Evolutionary conservation across 2,888 invertebrate genomes (phyloP).

Genomic region (Notodonta ziczac): DNA sequence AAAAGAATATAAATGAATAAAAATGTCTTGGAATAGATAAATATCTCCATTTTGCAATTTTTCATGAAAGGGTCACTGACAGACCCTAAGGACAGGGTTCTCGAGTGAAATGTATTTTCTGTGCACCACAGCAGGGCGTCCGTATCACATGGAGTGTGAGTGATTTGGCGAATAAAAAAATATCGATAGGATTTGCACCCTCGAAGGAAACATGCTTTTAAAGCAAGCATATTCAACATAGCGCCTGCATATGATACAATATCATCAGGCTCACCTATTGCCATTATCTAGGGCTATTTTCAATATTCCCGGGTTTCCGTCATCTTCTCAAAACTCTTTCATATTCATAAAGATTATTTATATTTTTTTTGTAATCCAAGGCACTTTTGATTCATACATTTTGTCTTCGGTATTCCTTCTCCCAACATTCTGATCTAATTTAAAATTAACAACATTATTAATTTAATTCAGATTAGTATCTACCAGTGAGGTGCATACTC

Average conservation of each 20-base stretch:
- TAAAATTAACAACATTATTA: background rate
- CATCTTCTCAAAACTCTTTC: too few species aligned
- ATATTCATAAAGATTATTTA: too few species aligned
- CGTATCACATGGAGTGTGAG: slow-evolving; percentile 26
- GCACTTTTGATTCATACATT: too few species aligned
- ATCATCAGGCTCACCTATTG: too few species aligned
- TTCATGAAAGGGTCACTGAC: background rate
- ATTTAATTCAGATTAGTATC: background rate
- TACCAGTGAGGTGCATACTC: background rate
- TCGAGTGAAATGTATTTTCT: slow-evolving; percentile 43
- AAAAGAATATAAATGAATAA: too few species aligned
- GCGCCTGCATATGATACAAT: too few species aligned
- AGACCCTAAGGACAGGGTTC: background rate
- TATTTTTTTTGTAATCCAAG: too few species aligned
- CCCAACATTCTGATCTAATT: background rate
- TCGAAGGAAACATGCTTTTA: background rate
- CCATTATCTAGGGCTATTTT: too few species aligned
- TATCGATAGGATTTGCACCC: slow-evolving; percentile 18
- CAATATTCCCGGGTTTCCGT: too few species aligned
- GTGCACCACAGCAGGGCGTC: slow-evolving; percentile 41
- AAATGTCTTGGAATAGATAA: background rate
- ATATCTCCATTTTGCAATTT: background rate
- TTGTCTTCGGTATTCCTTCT: too few species aligned
- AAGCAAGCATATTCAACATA: background rate
- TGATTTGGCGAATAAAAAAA: slow-evolving; percentile 31